Evolutionary conservation across 2,797 vertebrate genomes (phyloP), one percentile per base, ranked within the genome.

Genomic region (Ambastaia sidthimunki): DNA sequence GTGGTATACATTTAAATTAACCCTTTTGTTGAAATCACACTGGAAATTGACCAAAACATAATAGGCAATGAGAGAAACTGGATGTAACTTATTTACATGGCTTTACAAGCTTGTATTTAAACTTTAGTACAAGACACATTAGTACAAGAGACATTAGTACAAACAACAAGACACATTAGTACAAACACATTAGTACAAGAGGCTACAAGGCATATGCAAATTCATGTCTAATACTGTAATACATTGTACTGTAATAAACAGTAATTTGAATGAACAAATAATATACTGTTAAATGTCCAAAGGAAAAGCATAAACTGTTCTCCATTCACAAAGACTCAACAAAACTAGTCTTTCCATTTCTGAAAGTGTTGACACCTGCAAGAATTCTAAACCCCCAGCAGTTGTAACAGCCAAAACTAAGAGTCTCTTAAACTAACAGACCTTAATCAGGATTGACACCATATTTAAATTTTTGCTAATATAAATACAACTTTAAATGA

Each of bases 331-430:
- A 55, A 21, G 16, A 55, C 48, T 71, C 47, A 23, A 60, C 63
- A 74, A 82, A 81, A 81, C 68, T 47, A 63, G 52, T 71, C 67
- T 63, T 66, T 57, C 55, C 57, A 72, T 44, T 67, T 69, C 28
- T 47, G 41, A 57, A 76, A 73, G 55, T 62, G 55, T 37, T 65
- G 65, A 62, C 37, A 74, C 74, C 78, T 74, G 68, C 68, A 54
- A 76, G 57, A 23, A 65, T 23, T 31, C 69, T 70, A 59, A 73
- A 28, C 41, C 66, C 37, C 66, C 52, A 75, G 77, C 71, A 78
- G 50, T 23, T 52, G 47, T 54, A 71, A 82, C 54, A 66, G 50
- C 57, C 25, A 52, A 75, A 85, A 81, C 67, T 59, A 28, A 69
- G n/a, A n/a, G 71, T 69, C 37, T 55, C n/a, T 5, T 37, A 37